A percentile compares a stretch with the other conserved stretches of the same genome.
Evolutionary conservation across 1,140 invertebrate species (phyloP).

Genomic region (Papilio glaucus): DNA sequence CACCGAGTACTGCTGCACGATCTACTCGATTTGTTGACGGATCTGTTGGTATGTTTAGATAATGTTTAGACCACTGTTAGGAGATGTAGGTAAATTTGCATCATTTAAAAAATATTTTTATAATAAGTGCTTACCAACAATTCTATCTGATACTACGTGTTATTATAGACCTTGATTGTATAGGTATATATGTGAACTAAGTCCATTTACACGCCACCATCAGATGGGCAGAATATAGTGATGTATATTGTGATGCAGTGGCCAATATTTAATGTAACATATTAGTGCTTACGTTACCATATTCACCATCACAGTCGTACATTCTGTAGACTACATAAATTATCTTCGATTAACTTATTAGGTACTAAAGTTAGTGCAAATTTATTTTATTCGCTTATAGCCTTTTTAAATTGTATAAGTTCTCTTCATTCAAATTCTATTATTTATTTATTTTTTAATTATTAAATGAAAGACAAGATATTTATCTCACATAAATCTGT

Average conservation of each 20-base stretch:
- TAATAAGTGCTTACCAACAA: neutral
- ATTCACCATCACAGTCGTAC: too few species aligned
- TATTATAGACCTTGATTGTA: neutral
- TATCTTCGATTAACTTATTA: too few species aligned
- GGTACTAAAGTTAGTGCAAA: too few species aligned
- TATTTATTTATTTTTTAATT: neutral
- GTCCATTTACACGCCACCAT: too few species aligned
- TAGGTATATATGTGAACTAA: neutral
- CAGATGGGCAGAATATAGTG: too few species aligned
- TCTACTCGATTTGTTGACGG: constrained; percentile 61
- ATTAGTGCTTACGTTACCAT: too few species aligned
- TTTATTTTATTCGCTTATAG: too few species aligned
- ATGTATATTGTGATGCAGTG: too few species aligned
- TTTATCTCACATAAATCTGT: constrained; percentile 33
- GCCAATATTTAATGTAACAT: too few species aligned
- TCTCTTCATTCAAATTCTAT: too few species aligned
- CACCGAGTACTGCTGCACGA: constrained; percentile 47
- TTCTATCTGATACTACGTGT: neutral
- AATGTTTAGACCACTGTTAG: neutral
- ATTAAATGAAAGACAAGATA: neutral
- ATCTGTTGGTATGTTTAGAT: constrained; percentile 45
- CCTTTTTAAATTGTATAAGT: too few species aligned
- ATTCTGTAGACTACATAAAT: too few species aligned
- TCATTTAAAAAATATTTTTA: neutral
- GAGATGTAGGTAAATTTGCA: neutral